Conservation (phyloP, 2,888 invertebrate species). For the Scaptomyza parva region DNA sequence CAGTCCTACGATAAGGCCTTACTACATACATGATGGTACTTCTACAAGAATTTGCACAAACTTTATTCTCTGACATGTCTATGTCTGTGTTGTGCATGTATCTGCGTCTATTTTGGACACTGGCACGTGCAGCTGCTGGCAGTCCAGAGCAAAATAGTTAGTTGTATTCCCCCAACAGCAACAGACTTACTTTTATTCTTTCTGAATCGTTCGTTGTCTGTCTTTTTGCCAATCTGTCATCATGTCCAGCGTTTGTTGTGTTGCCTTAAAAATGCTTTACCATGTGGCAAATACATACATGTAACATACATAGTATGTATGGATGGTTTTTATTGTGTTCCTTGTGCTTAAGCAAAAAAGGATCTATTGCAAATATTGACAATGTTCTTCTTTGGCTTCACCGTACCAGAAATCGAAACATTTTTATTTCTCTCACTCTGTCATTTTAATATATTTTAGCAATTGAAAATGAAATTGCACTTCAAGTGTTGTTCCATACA, state of each 20-base stretch:
- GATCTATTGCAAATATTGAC: slow-evolving; percentile 23
- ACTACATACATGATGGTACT: no score
- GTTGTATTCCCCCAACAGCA: slow-evolving; percentile 4
- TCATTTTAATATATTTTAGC: not conserved
- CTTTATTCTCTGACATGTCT: slow-evolving; percentile 44
- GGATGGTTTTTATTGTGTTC: slow-evolving; percentile 36
- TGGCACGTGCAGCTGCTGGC: slow-evolving; percentile 47
- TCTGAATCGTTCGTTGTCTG: slow-evolving; percentile 30
- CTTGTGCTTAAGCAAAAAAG: slow-evolving; percentile 12
- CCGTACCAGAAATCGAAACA: slow-evolving; percentile 9
- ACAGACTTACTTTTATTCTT: slow-evolving; percentile 2
- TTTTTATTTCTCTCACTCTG: not conserved
- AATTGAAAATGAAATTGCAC: slow-evolving; percentile 14
- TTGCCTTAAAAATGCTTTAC: slow-evolving; percentile 51
- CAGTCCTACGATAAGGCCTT: not conserved
- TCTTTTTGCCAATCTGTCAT: slow-evolving; percentile 48
- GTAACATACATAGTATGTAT: slow-evolving; percentile 1
- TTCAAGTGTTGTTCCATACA: not conserved
- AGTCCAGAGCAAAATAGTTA: slow-evolving; percentile 54
- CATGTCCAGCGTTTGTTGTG: slow-evolving; percentile 41
- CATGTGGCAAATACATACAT: not conserved
- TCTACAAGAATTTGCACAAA: slow-evolving; percentile 39
- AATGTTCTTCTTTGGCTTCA: slow-evolving; percentile 7
- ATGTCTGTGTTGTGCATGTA: no score
- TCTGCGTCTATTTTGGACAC: slow-evolving; percentile 26